Conservation (phyloP, 1,140 invertebrate genomes). For the Bombus haemorrhoidalis region DNA sequence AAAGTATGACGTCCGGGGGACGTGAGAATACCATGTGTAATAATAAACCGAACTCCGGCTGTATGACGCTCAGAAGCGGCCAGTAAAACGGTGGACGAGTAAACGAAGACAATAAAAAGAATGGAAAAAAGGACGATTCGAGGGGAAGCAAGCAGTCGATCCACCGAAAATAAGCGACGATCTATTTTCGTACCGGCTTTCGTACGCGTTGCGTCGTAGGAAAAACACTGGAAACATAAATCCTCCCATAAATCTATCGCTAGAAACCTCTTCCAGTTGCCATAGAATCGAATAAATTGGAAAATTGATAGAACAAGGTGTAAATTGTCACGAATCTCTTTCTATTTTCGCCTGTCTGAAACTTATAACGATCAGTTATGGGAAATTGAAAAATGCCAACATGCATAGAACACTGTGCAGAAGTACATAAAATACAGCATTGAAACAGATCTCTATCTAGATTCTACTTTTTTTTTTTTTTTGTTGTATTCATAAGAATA, state of each 20-base stretch:
- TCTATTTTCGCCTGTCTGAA: too few species aligned
- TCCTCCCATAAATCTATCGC: background rate
- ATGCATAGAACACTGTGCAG: background rate
- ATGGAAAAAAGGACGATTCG: conserved; percentile 5
- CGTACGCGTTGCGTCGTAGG: conserved; percentile 22
- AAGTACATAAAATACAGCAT: background rate
- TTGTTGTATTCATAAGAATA: background rate
- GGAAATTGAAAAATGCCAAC: too few species aligned
- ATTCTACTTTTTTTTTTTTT: background rate
- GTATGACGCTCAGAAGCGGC: conserved; percentile 28
- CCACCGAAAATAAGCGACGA: conserved; percentile 59
- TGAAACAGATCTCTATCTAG: background rate
- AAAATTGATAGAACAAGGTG: background rate
- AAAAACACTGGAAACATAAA: conserved; percentile 25
- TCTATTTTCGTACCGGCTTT: conserved; percentile 63
- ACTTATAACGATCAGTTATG: too few species aligned
- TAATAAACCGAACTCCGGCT: conserved; percentile 56
- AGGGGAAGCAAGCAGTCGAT: conserved; percentile 32
- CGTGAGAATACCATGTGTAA: conserved; percentile 54
- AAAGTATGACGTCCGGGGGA: conserved; percentile 16
- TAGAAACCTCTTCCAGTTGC: background rate
- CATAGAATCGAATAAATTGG: background rate
- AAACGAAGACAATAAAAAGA: conserved; percentile 47
- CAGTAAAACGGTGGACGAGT: conserved; percentile 16
- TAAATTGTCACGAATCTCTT: background rate